Evolutionary conservation across 2,797 vertebrate genomes (phyloP), one percentile per base, ranked within the genome.

Genomic region (Clarias platycephalus): DNA sequence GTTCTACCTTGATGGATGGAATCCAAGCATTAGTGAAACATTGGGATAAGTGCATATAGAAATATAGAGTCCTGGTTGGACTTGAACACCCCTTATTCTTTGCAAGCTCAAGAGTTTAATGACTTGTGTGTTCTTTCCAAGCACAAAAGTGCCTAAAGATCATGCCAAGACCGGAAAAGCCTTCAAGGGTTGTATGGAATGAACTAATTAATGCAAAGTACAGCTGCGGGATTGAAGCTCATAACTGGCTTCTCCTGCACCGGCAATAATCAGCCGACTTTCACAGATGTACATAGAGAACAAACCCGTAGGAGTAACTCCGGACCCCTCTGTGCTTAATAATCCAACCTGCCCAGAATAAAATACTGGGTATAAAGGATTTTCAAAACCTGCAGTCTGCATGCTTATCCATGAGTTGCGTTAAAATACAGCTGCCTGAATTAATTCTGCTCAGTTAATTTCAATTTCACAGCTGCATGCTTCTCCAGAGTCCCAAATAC

Each of bases 191-290:
- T 85, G 34, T 80, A 62, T 72, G 64, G 44, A 85, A 84, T 26
- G 44, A 84, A 83, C 82, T 90, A 85, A 89, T 90, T 88, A 90
- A 90, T 89, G 88, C 83, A 89, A 89, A 89, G 82, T 83, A 88
- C 79, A 86, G 85, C 86, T 58, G 66, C 40, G 87, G 85, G 87
- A 88, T 84, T 86, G 60, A 57, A 66, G 85, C 86, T 85, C 82
- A 83, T 88, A 88, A 83, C 87, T 58, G 80, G 82, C 81, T 86
- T 83, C 75, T 68, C 82, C 76, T 76, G 64, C 77, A 85, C 84
- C 80, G 31, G 86, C 64, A 80, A 84, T 86, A 86, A 87, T 85
- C 83, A 85, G 83, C 67, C 31, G 60, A 63, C 79, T 84, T 84
- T 79, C 77, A 80, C 86, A 84, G 85, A 82, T 80, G 74, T 83